A percentile compares a stretch with the other conserved stretches of the same genome.
phyloP scores from a whole-genome alignment of 2,113 vertebrate species.

The Rynchops niger region DNA sequence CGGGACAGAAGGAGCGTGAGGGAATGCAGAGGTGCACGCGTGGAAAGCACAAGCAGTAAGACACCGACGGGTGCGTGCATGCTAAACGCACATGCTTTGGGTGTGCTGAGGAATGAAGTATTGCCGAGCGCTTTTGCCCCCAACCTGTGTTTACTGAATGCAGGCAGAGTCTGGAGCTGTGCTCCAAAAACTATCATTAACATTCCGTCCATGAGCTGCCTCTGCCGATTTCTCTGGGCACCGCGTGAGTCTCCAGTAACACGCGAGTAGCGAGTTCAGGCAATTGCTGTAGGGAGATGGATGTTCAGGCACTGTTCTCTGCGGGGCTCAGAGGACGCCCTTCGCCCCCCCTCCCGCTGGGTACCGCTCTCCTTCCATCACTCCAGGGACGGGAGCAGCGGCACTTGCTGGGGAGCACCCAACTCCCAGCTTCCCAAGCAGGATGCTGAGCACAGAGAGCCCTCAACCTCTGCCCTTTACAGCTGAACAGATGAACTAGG shows the following conservation, averaged over 20 bases:
- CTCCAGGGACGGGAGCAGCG: not conserved
- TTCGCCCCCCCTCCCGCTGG: not conserved
- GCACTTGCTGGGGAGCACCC: not conserved
- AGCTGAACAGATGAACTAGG: not conserved
- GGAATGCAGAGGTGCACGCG: accelerated
- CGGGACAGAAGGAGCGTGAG: not conserved
- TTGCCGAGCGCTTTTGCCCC: not conserved
- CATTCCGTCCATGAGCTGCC: not conserved
- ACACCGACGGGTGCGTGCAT: not conserved
- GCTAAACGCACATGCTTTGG: not conserved
- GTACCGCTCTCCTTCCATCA: not conserved
- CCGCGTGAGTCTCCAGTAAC: not conserved
- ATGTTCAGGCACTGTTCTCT: not conserved
- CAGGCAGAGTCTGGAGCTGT: not conserved
- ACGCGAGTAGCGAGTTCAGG: not conserved
- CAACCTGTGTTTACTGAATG: not conserved
- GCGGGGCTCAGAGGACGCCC: not conserved
- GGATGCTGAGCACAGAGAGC: not conserved
- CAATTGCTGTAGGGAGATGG: not conserved
- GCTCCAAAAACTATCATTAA: not conserved
- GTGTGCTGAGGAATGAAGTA: not conserved
- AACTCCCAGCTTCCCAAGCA: not conserved
- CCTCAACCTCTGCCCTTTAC: not conserved
- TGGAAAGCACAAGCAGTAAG: not conserved
- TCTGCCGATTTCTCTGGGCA: accelerated